Evolutionary conservation across 1,140 invertebrate genomes (phyloP).

Genomic region (Metaphire vulgaris): DNA sequence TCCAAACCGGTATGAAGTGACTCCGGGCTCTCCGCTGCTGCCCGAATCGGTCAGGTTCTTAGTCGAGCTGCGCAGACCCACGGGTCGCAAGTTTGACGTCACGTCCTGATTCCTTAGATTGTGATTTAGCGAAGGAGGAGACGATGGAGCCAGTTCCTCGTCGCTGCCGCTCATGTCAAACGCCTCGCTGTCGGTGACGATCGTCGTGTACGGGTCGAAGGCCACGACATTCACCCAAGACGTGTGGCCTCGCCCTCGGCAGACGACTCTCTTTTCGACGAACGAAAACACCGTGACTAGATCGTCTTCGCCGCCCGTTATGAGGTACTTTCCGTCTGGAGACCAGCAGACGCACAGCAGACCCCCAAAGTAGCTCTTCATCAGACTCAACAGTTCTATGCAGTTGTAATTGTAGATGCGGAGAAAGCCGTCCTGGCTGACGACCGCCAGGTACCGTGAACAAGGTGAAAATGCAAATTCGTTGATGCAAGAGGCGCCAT

Average conservation of each 20-base stretch:
- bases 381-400: conserved; percentile 79
- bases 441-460: conserved; percentile 70
- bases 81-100: background rate
- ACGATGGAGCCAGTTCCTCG: conserved; percentile 38
- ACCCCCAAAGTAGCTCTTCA: conserved; percentile 92
- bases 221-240: conserved; percentile 93
- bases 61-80: background rate
- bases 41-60: background rate
- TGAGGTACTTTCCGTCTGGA: conserved; percentile 88
- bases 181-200: conserved; percentile 38
- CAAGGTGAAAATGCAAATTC: conserved; percentile 96
- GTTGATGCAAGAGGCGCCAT: conserved; percentile 78
- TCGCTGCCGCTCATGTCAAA: conserved; percentile 45
- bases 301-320: conserved; percentile 97
- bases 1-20: conserved; percentile 69
- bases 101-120: background rate
- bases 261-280: conserved; percentile 83
- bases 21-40: conserved; percentile 5
- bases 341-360: conserved; percentile 93
- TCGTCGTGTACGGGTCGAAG: conserved; percentile 85
- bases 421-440: conserved; percentile 89
- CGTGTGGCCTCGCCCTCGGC: conserved; percentile 81
- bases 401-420: conserved; percentile 94
- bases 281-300: conserved; percentile 96
- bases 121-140: background rate